A percentile compares a stretch with the other conserved stretches of the same genome.
phyloP scores from a whole-genome alignment of 2,113 vertebrate species.

The Amblyopsis rosae region DNA sequence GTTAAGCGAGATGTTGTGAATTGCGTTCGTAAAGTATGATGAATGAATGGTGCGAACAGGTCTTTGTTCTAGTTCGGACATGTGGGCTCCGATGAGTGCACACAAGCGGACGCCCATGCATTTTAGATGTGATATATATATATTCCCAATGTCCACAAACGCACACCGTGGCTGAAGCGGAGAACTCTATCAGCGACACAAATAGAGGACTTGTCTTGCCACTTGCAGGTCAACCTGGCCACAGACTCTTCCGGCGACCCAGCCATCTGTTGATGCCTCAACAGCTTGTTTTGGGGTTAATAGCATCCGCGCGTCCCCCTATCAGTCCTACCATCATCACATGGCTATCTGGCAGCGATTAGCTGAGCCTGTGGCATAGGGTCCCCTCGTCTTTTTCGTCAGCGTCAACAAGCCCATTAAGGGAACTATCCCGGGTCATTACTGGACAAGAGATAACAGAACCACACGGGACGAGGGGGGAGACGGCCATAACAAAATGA shows the following conservation, averaged over 20 bases:
- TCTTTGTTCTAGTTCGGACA: too few species aligned
- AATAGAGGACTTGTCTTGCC: conserved; percentile 39
- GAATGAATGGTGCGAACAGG: too few species aligned
- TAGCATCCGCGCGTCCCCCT: conserved; percentile 70
- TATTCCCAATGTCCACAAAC: neutral
- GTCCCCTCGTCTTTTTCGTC: conserved; percentile 40
- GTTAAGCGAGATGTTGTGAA: too few species aligned
- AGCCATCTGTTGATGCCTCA: conserved; percentile 72
- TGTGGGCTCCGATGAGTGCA: too few species aligned
- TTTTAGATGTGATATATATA: too few species aligned
- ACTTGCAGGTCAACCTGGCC: conserved; percentile 61
- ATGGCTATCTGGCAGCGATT: conserved; percentile 68
- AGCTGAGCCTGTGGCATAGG: conserved; percentile 42
- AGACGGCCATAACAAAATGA: conserved; percentile 58
- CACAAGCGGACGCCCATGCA: too few species aligned
- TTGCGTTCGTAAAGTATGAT: too few species aligned
- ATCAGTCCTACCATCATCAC: conserved; percentile 75
- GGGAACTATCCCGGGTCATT: conserved; percentile 65
- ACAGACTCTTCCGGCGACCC: conserved; percentile 54
- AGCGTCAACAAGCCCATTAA: conserved; percentile 48
- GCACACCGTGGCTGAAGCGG: conserved; percentile 32
- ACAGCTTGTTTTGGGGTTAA: conserved; percentile 77
- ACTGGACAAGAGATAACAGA: conserved; percentile 57
- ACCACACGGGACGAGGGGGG: conserved; percentile 42
- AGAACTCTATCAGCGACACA: conserved; percentile 37